Evolutionary conservation across 2,113 vertebrate species (phyloP).

Genomic region (Oryzias curvinotus): DNA sequence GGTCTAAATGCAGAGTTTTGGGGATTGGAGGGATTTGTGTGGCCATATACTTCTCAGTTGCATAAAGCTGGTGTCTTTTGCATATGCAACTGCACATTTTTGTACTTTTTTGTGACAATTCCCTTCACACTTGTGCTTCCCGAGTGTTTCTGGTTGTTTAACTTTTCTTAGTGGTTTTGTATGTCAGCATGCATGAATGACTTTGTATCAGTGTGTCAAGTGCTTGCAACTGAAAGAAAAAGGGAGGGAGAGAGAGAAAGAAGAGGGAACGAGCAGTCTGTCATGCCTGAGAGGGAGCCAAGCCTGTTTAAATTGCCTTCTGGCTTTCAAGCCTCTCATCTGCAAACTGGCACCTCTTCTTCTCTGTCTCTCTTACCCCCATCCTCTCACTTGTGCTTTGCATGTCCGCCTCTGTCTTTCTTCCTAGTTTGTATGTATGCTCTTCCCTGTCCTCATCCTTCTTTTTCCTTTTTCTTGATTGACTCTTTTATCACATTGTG

Average conservation of each 20-base stretch:
- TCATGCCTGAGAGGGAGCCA: constrained; percentile 77
- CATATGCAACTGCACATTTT: constrained; percentile 61
- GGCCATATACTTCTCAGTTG: constrained; percentile 42
- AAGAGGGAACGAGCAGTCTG: constrained; percentile 73
- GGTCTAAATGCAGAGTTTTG: constrained; percentile 33
- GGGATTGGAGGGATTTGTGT: constrained; percentile 58
- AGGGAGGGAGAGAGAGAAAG: constrained; percentile 19
- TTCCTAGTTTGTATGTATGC: constrained; percentile 57
- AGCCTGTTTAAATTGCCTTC: constrained; percentile 79
- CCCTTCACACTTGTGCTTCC: constrained; percentile 63
- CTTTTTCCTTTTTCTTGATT: constrained; percentile 15
- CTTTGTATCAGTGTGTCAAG: constrained; percentile 44
- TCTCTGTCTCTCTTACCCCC: constrained; percentile 26
- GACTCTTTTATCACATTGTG: constrained; percentile 16
- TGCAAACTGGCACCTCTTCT: constrained; percentile 74
- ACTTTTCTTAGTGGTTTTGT: constrained; percentile 72
- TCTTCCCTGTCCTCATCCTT: constrained; percentile 49
- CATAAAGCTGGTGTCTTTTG: constrained; percentile 48
- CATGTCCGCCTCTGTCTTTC: constrained; percentile 65
- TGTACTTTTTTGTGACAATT: constrained; percentile 46
- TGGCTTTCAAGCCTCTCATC: constrained; percentile 77
- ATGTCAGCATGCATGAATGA: constrained; percentile 66
- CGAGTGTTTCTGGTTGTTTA: constrained; percentile 71
- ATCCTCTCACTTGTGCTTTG: constrained; percentile 37
- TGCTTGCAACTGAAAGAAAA: constrained; percentile 14